A percentile compares a stretch with the other conserved stretches of the same genome.
These are phyloP conservation scores for Sitophilus oryzae DNA, from an alignment of 1,140 invertebrate genomes.

Conservation along the genomic window DNA sequence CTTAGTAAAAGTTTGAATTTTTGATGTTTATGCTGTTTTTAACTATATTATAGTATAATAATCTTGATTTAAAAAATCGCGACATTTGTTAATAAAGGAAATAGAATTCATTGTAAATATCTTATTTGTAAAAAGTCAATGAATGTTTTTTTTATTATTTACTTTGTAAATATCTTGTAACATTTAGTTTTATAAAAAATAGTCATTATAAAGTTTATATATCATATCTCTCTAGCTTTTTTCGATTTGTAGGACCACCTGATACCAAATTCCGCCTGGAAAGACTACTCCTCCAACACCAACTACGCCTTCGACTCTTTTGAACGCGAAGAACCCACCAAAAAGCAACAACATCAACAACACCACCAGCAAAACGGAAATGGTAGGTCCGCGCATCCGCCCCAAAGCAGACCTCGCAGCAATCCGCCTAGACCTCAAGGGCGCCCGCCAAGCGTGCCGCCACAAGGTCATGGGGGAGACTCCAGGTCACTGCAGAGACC, in stretches of 20 bases:
- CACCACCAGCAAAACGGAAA: slow-evolving; percentile 41
- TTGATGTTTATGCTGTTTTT: too few relatives aligned
- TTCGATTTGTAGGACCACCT: slow-evolving; percentile 70
- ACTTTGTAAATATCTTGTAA: too few relatives aligned
- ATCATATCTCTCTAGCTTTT: too few relatives aligned
- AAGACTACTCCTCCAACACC: slow-evolving; percentile 78
- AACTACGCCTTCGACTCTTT: slow-evolving; percentile 84
- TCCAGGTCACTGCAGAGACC: slow-evolving; percentile 57
- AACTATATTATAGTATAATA: too few relatives aligned
- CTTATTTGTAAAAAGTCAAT: too few relatives aligned
- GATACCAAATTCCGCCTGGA: slow-evolving; percentile 77
- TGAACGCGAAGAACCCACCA: slow-evolving; percentile 58
- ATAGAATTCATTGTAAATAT: too few relatives aligned
- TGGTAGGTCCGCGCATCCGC: slow-evolving; percentile 29
- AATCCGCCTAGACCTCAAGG: slow-evolving; percentile 37
- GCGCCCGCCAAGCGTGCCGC: slow-evolving; percentile 36
- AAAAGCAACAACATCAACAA: slow-evolving; percentile 42
- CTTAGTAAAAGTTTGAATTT: too few relatives aligned
- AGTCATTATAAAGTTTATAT: too few relatives aligned
- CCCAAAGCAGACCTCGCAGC: slow-evolving; percentile 34
- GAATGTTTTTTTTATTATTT: too few relatives aligned
- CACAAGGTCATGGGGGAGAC: slow-evolving; percentile 50
- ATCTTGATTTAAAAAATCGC: too few relatives aligned
- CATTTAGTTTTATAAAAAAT: too few relatives aligned
- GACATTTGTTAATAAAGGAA: too few relatives aligned